Percentiles rank a stretch among this genome's conserved stretches.
Evolutionary conservation across 2,888 invertebrate species (phyloP).

Genomic region (Eurytoma adleriae): DNA sequence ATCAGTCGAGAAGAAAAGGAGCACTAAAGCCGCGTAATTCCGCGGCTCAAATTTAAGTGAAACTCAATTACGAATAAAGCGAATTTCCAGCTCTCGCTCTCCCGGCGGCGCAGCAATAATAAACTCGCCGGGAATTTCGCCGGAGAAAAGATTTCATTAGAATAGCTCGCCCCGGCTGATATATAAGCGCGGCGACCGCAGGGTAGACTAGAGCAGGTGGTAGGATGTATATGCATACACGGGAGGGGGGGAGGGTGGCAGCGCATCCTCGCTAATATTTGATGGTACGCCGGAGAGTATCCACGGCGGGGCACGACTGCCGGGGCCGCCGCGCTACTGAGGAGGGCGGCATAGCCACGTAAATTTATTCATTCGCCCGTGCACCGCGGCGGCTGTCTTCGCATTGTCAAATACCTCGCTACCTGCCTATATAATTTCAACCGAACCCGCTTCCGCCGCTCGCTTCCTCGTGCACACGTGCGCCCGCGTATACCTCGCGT

Average conservation of each 20-base stretch:
- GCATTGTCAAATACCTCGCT: too few species aligned
- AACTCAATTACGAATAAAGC: constrained; percentile 44
- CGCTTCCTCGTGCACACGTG: too few species aligned
- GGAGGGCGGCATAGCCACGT: neutral
- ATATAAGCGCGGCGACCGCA: neutral
- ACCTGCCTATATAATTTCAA: too few species aligned
- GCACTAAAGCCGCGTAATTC: too few species aligned
- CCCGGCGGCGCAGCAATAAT: constrained; percentile 12
- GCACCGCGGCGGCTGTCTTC: neutral
- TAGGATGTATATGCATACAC: neutral
- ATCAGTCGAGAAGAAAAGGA: too few species aligned
- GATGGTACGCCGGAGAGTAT: constrained; percentile 23
- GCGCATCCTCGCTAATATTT: constrained; percentile 45
- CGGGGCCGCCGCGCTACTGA: neutral
- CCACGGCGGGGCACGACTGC: neutral
- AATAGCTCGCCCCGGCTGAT: constrained; percentile 35
- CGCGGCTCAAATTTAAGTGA: constrained; percentile 37
- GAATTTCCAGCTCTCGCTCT: constrained; percentile 12
- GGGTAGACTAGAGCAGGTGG: neutral
- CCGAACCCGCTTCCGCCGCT: too few species aligned
- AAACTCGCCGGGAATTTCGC: constrained; percentile 27
- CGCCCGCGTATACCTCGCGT: too few species aligned
- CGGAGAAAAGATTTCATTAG: constrained; percentile 44
- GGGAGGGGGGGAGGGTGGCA: neutral
- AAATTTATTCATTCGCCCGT: constrained; percentile 17